Base-by-base conservation (phyloP, 2,888 invertebrate species). In the Steinernema hermaphroditum region DNA sequence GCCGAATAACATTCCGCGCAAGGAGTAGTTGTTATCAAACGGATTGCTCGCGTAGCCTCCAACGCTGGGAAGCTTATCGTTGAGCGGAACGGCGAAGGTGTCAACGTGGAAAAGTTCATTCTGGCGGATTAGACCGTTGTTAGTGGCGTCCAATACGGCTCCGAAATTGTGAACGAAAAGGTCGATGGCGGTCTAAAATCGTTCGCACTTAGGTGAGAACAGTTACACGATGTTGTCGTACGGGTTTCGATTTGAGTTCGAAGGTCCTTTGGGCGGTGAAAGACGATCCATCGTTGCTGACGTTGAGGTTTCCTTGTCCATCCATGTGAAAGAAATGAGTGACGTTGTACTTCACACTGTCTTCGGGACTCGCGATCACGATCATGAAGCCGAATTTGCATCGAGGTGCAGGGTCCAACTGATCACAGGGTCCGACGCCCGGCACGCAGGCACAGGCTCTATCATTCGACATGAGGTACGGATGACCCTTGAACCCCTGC, bases 91-190 rank as follows among this genome's bases (percentile, higher is more conserved):
- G 1, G 79, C 77, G 69, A 84, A 83, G 1, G 81, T 81, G 75
- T 83, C 83, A 22, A 84, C 81, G 68, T 80, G 80, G 1, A 78
- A 76, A 27, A 83, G 75, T 12, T 81, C 83, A 69, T 80, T 80
- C 27, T 74, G 72, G 32, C 70, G 50, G 43, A 76, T 75, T 22
- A 81, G 73, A 29, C 72, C 72, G 2, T 74, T 76, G 27, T 72
- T 74, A 41, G 75, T 72, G 22, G 79, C 72, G 69, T 76, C 54
- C 69, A 83, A 77, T 14, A 82, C 80, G n/a, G 83, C 76, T n/a
- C 83, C 83, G 69, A 82, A 54, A 74, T 83, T 80, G 73, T 82
- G 80, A 41, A 78, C 83, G 57, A 83, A 80, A 1, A 83, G 77
- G 71, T 81, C 80, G 74, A 83, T 83, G 22, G 83, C 81, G 0